Evolutionary conservation across 2,888 invertebrate genomes (phyloP).

Genomic region (Thereva unica): DNA sequence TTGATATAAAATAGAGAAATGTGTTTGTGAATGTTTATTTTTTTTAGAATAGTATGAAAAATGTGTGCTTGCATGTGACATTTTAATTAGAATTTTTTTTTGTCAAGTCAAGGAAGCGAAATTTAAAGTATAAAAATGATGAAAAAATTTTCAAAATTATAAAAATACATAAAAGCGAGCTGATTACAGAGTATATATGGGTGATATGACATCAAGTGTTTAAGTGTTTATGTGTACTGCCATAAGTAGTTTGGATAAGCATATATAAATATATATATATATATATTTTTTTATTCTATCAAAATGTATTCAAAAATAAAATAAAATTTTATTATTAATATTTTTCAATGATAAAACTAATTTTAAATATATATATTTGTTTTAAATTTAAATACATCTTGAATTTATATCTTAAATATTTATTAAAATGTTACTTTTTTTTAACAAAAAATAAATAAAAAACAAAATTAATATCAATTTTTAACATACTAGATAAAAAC

Average conservation of each 20-base stretch:
- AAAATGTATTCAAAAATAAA: slow-evolving; percentile 29
- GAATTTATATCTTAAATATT: slow-evolving; percentile 23
- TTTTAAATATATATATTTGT: slow-evolving; percentile 5
- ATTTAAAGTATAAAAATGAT: too few species aligned
- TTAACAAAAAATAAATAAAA: neutral
- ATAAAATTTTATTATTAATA: slow-evolving; percentile 15
- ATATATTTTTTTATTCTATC: neutral
- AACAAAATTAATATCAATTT: neutral
- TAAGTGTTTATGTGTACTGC: slow-evolving; percentile 41
- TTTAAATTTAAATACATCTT: slow-evolving; percentile 40
- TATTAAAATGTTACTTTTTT: slow-evolving; percentile 10
- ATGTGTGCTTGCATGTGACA: too few species aligned
- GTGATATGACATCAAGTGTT: slow-evolving; percentile 4
- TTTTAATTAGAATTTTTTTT: too few species aligned
- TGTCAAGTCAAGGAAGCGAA: too few species aligned
- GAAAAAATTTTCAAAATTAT: slow-evolving; percentile 20
- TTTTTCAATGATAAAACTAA: slow-evolving; percentile 3
- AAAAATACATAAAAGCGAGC: slow-evolving; percentile 22
- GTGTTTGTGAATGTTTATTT: too few species aligned
- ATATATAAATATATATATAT: slow-evolving; percentile 22
- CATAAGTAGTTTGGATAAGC: slow-evolving; percentile 44
- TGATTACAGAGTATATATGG: neutral
- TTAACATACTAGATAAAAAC: slow-evolving; percentile 7
- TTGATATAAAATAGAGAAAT: too few species aligned
- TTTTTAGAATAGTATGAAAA: too few species aligned